Base-by-base conservation (phyloP, 2,888 invertebrate genomes). In the Anorthoa munda region DNA sequence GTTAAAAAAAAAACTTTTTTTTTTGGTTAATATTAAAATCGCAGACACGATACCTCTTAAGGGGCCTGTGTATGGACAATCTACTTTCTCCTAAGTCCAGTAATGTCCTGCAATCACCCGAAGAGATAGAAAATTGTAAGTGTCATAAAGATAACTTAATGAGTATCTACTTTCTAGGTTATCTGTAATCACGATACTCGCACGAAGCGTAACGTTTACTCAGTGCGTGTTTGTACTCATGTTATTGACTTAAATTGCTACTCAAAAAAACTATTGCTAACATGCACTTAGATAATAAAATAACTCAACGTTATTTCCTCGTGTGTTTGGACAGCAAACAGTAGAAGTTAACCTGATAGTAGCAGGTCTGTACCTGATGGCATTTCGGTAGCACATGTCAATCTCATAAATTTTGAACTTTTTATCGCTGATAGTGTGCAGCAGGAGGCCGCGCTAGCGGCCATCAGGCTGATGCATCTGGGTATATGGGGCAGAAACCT, bases 131-230 rank as follows among this genome's bases (percentile, higher is more conserved):
- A 69, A 26, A 48, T 69, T 58, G 23, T 1, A 56, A 45, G 39
- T 51, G 46, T 12, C 4, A 12, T 21, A 72, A 15, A 39, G 61
- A 72, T 72, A 53, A 46, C 0, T 23, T 21, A 72, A 55, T 48
- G 13, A 31, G 23, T 72, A 66, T 7, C 13, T n/a, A 66, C n/a
- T 60, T 72, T 72, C 18, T 72, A 48, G 31, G 61, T 72, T 72
- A 72, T 72, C 53, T 61, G 11, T 61, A 13, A 73, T 50, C 73
- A 64, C 48, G 73, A 56, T 18, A 51, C 26, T 51, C 18, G 45
- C 45, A 50, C 65, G 74, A 45, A 21, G 17, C 17, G 17, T 23
- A n/a, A 56, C 11, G 26, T 73, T 73, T 64, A 73, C 23, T n/a
- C 17, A 46, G 5, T 55, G 17, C 55, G 48, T 63, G 63, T 61